Evolutionary conservation across 2,113 vertebrate species (phyloP).

Genomic region (Baryphthengus martii): DNA sequence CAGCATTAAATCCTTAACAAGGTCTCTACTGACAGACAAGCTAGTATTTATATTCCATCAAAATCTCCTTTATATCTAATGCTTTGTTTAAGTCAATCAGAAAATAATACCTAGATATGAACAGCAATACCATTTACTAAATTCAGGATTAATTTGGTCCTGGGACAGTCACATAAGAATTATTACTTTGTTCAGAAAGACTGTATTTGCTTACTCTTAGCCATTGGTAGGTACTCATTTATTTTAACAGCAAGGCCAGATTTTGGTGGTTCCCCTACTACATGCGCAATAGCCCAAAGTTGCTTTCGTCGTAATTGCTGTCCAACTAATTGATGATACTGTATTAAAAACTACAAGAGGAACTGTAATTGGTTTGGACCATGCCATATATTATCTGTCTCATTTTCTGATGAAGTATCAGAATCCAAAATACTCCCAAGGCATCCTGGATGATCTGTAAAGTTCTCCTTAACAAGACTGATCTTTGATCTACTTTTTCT

Average conservation of each 20-base stretch:
- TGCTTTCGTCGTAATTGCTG: conserved; percentile 2
- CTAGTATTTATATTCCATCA: background rate
- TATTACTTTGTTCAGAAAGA: background rate
- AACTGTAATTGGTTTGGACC: background rate
- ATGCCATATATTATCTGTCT: background rate
- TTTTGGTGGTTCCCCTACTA: background rate
- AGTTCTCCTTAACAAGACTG: background rate
- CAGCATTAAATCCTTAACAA: background rate
- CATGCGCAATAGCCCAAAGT: background rate
- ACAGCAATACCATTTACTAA: background rate
- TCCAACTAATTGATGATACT: conserved; percentile 4
- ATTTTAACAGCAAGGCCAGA: background rate
- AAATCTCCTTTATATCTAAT: background rate
- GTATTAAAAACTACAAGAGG: conserved; percentile 14
- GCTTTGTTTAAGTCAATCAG: background rate
- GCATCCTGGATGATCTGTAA: background rate
- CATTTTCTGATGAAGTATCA: background rate
- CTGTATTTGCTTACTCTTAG: background rate
- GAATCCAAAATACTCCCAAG: background rate
- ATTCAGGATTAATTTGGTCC: background rate
- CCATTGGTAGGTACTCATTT: background rate
- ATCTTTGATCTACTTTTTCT: background rate
- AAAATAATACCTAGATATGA: background rate
- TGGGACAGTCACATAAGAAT: background rate
- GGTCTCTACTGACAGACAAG: background rate